phyloP scores from a whole-genome alignment of 1,140 invertebrate genomes.

The Cyphomyrmex costatus region DNA sequence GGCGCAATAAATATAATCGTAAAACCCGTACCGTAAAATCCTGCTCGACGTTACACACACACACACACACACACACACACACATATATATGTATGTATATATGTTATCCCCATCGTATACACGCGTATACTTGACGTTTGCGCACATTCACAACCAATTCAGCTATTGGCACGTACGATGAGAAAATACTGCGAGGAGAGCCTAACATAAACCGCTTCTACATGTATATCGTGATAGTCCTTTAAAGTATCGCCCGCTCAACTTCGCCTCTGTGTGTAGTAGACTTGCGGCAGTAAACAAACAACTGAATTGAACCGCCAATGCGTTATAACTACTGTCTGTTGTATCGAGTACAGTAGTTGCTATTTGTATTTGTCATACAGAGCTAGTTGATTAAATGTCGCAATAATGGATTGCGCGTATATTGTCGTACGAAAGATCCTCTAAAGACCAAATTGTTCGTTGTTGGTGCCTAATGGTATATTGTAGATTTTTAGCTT shows the following conservation, averaged over 20 bases:
- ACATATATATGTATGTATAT: background rate
- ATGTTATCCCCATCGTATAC: background rate
- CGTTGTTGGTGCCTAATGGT: background rate
- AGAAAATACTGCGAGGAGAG: slow-evolving; percentile 74
- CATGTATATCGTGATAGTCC: slow-evolving; percentile 59
- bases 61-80: background rate
- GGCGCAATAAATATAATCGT: slow-evolving; percentile 81
- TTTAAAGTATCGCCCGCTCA: slow-evolving; percentile 62
- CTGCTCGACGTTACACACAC: slow-evolving; percentile 57
- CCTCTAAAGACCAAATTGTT: background rate
- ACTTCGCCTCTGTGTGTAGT: slow-evolving; percentile 37
- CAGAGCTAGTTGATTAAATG: slow-evolving; percentile 57
- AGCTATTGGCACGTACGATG: slow-evolving; percentile 79
- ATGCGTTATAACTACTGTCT: slow-evolving; percentile 44
- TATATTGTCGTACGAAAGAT: slow-evolving; percentile 7
- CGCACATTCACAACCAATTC: background rate
- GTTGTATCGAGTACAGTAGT: slow-evolving; percentile 29
- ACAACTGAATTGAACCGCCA: slow-evolving; percentile 31
- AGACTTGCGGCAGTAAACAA: slow-evolving; percentile 41
- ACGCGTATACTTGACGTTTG: background rate
- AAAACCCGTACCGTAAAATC: slow-evolving; percentile 78
- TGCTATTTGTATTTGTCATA: slow-evolving; percentile 60
- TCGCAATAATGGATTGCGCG: slow-evolving; percentile 53
- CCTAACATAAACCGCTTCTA: slow-evolving; percentile 64
- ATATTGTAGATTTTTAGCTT: background rate